Evolutionary conservation across 2,113 vertebrate species (phyloP), one percentile per base, ranked within the genome.

Genomic region (Xerus inauris): DNA sequence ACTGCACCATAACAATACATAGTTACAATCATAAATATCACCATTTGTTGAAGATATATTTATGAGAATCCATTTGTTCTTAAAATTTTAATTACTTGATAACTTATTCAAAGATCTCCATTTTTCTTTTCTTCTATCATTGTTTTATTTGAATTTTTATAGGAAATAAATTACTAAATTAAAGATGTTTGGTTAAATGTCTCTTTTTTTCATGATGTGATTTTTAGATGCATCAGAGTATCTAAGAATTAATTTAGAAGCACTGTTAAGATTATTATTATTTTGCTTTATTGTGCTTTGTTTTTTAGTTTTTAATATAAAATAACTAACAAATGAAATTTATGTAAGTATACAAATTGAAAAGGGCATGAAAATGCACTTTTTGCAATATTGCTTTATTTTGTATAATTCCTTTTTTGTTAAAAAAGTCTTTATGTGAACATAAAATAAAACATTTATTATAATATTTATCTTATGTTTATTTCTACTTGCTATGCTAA

Each of bases 361-460:
- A 86, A 89, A 87, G 45, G 30, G 13, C 22, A 90, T 64, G 8
- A 6, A 57, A 79, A 94, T 40, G 13, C 11, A 71, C 51, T 42
- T 42, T 62, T 81, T 95, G 28, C 40, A 77, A 26, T 83, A 35
- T 3, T 73, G 30, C 76, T 93, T 87, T 85, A 91, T 72, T 95
- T 91, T 86, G 64, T 69, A 57, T 22, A 40, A 67, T 69, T 83
- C 10, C n/a, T 30, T 47, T 94, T 81, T 94, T 57, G 62, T 92
- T 94, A 83, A 17, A 24, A 82, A 94, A 84, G 26, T 51, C 64
- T 91, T n/a, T 84, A 54, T 81, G 10, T 86, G 76, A 96, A 51
- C 35, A 71, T 87, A 76, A 86, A 79, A 83, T 49, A 51, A 62
- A 94, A 94, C n/a, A 96, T 85, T 72, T 84, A 91, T n/a, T 80